These are phyloP conservation scores for Clarias batrachus DNA, from an alignment of 2,113 vertebrate species.

Conservation along the genomic window DNA sequence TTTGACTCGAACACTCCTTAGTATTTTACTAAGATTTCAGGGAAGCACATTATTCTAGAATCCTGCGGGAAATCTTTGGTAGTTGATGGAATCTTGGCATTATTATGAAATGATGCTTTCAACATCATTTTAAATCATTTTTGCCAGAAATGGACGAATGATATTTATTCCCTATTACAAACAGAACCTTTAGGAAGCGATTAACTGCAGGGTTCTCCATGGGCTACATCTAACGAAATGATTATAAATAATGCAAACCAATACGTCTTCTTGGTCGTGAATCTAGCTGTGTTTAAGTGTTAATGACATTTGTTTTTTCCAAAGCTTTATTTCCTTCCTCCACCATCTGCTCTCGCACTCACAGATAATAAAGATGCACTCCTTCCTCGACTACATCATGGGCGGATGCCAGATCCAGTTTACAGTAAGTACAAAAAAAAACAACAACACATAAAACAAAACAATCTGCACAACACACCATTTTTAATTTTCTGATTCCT, in stretches of 20 bases:
- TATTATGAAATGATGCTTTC: background rate
- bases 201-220: background rate
- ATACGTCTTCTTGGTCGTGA: background rate
- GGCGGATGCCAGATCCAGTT: constrained; percentile 99
- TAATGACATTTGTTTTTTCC: background rate
- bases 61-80: background rate
- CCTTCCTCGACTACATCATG: constrained; percentile 99
- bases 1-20: too few relatives aligned
- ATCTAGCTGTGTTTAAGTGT: constrained; percentile 3
- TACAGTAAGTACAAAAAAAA: constrained; percentile 81
- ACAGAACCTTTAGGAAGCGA: background rate
- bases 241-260: background rate
- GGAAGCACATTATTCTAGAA: background rate
- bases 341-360: constrained; percentile 31
- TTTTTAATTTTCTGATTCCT: background rate
- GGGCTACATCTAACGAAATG: background rate
- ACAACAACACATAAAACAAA: background rate
- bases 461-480: background rate
- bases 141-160: background rate
- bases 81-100: background rate
- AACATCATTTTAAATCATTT: background rate
- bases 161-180: background rate
- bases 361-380: constrained; percentile 99
- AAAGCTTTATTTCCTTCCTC: background rate
- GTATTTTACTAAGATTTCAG: background rate